A percentile compares a stretch with the other conserved stretches of the same genome.
Conservation (phyloP, 2,113 vertebrate species). For the Thamnaconus septentrionalis region DNA sequence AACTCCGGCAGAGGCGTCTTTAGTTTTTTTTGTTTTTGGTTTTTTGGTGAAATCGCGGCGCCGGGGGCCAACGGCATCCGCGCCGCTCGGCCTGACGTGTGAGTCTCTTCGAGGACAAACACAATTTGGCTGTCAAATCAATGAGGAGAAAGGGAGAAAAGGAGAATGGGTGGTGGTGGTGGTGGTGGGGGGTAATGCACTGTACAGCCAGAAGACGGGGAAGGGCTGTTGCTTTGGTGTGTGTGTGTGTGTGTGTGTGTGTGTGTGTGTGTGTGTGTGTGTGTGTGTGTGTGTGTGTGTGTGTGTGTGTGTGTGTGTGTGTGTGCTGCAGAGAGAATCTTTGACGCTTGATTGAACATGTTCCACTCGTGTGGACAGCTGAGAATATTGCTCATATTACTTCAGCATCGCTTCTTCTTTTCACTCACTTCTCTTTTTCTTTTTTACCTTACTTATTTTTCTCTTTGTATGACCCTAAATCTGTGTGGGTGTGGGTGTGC, state of each 20-base stretch:
- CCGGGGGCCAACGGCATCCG: conserved; percentile 51
- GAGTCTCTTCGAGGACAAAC: conserved; percentile 74
- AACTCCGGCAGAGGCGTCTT: conserved; percentile 42
- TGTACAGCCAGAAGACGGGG: conserved; percentile 39
- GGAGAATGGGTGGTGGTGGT: conserved; percentile 18
- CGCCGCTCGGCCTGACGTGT: conserved; percentile 66
- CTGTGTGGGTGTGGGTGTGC: conserved; percentile 4
- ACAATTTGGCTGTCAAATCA: conserved; percentile 79
- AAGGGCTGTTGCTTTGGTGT: conserved; percentile 11
- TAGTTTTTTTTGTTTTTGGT: too few relatives aligned
- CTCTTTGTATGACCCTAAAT: conserved; percentile 29
- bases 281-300: not conserved
- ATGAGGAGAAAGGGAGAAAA: conserved; percentile 59
- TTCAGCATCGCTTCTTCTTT: conserved; percentile 63
- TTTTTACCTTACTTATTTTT: conserved; percentile 30
- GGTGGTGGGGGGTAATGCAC: conserved; percentile 32
- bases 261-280: not conserved
- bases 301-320: not conserved
- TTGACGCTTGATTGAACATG: conserved; percentile 69
- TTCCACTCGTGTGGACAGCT: conserved; percentile 67
- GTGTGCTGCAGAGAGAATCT: conserved; percentile 31
- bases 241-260: conserved; percentile 1
- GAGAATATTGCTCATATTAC: conserved; percentile 70
- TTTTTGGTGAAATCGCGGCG: conserved; percentile 44
- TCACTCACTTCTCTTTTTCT: conserved; percentile 13